Evolutionary conservation across 2,888 invertebrate genomes (phyloP), one percentile per base, ranked within the genome.

Genomic region (Stenchaetothrips biformis): DNA sequence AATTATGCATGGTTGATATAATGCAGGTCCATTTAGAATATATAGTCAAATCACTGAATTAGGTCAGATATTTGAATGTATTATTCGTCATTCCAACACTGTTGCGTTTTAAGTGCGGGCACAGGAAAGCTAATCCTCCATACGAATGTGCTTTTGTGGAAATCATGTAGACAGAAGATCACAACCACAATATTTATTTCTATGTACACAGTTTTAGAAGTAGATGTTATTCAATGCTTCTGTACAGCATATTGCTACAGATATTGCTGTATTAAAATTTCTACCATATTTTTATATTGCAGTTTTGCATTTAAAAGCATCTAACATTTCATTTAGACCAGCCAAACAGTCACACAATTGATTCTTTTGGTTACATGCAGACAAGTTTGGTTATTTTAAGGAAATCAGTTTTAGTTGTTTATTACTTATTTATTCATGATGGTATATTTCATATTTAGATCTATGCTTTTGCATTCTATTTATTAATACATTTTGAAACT

Each of bases 111-210:
- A 37, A 37, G 4, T 37, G 37, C 4, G 37, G n/a, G n/a, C n/a
- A n/a, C n/a, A n/a, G n/a, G 37, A 37, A 37, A 37, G 37, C 37
- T 37, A 37, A 37, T 37, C 37, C 37, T 37, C 37, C 37, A 4
- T 37, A 37, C 4, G 37, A 37, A 37, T 37, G 37, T 37, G 53
- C 53, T 53, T 13, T 53, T 53, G 13, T 13, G 53, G 13, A 53
- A 53, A 53, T 4, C 13, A 13, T 6, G 53, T 53, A 18, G 16
- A 53, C 16, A 53, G 53, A 53, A 37, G 53, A 74, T 74, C 67
- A 74, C 67, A 74, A 74, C 21, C 67, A 74, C 25, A 74, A 74
- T 67, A 21, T 74, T 74, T 74, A 74, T 74, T 74, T 59, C 16
- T 59, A 59, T 59, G 59, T 37, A 37, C 18, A 59, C 59, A 59